Percentiles rank a stretch among this genome's conserved stretches.
Evolutionary conservation across 2,113 vertebrate genomes (phyloP).

Genomic region (Coregonus clupeaformis): DNA sequence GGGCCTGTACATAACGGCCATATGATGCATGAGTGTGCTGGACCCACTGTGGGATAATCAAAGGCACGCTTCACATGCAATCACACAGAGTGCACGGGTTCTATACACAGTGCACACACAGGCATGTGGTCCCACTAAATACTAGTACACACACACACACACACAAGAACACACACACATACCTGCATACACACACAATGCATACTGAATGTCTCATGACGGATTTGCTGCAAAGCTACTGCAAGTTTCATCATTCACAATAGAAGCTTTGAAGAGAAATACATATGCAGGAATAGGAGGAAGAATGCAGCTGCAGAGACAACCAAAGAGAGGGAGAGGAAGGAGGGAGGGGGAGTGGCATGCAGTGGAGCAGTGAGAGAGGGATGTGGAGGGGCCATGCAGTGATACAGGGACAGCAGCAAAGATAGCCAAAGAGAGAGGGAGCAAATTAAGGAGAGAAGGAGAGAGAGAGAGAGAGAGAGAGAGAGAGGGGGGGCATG

Average conservation of each 20-base stretch:
- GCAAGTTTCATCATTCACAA: slow-evolving; percentile 48
- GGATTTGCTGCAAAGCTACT: slow-evolving; percentile 55
- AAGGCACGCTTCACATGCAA: slow-evolving; percentile 7
- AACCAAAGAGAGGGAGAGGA: background rate
- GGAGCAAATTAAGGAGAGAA: slow-evolving; percentile 3
- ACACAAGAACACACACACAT: slow-evolving; percentile 1
- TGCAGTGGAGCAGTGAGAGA: slow-evolving; percentile 8
- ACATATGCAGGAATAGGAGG: slow-evolving; percentile 45
- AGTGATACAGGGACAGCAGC: background rate
- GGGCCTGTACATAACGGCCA: background rate
- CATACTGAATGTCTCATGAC: slow-evolving; percentile 21
- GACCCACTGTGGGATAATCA: background rate
- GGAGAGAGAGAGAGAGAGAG: slow-evolving; percentile 15
- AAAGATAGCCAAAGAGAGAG: slow-evolving; percentile 5
- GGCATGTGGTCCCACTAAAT: background rate
- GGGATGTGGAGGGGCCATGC: background rate
- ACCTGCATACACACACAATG: slow-evolving; percentile 3
- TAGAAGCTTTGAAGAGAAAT: slow-evolving; percentile 28
- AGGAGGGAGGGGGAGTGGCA: background rate
- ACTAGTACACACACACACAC: slow-evolving; percentile 1
- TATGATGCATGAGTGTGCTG: background rate
- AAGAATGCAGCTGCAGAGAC: slow-evolving; percentile 53
- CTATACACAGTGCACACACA: background rate
- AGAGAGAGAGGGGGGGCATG: background rate
- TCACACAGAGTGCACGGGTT: background rate